Evolutionary conservation across 2,888 invertebrate species (phyloP).

Genomic region (Yponomeuta evonymella): DNA sequence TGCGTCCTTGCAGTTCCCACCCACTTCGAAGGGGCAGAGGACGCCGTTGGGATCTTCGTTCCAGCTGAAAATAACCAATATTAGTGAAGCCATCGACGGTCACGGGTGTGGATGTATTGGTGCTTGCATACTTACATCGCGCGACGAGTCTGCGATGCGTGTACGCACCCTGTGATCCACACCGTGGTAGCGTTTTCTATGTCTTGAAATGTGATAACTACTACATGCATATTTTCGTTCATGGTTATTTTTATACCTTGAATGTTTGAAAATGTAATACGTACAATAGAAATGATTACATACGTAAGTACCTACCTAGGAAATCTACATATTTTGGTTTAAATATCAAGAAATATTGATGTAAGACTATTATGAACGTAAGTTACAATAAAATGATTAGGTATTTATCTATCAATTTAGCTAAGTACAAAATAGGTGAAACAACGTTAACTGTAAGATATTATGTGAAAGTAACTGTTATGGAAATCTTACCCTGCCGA

Average conservation of each 20-base stretch:
- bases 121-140: constrained; percentile 59
- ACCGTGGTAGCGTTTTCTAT: constrained; percentile 23
- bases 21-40: constrained; percentile 69
- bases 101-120: constrained; percentile 36
- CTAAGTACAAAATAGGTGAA: too few species aligned
- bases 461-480: not conserved
- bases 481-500: constrained; percentile 42
- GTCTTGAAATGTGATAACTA: constrained; percentile 6
- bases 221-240: constrained; percentile 4
- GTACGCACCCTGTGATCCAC: constrained; percentile 43
- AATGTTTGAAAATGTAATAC: not conserved
- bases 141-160: constrained; percentile 41
- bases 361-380: too few species aligned
- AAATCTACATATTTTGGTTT: too few species aligned
- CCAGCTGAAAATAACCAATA: constrained; percentile 59
- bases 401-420: too few species aligned
- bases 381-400: too few species aligned
- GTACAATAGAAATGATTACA: not conserved
- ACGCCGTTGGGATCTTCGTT: constrained; percentile 65
- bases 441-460: not conserved
- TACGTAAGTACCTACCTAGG: not conserved
- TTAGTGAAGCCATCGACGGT: constrained; percentile 23
- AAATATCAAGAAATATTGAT: too few species aligned
- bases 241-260: constrained; percentile 8
- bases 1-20: constrained; percentile 68